phyloP scores from a whole-genome alignment of 2,113 vertebrate genomes.

The Rhineura floridana region DNA sequence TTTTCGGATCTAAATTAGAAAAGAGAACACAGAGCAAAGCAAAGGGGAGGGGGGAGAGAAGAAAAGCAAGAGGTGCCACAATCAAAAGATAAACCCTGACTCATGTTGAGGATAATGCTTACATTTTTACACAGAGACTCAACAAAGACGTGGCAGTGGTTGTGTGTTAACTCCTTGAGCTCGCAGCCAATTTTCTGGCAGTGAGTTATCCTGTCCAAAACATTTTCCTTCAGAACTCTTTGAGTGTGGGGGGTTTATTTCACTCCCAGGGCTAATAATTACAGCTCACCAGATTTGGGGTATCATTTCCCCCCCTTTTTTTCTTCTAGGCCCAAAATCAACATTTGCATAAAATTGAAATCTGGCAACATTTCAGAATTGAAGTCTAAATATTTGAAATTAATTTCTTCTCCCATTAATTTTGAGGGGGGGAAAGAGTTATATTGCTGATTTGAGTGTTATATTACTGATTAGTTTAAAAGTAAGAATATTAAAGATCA shows the following conservation, averaged over 20 bases:
- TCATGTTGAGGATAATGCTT: conserved; percentile 6
- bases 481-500: not conserved
- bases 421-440: not conserved
- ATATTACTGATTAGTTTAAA: no score
- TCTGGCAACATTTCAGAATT: not conserved
- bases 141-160: not conserved
- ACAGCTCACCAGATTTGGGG: no score
- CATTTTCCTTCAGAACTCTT: not conserved
- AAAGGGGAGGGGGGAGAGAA: not conserved
- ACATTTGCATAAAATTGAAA: not conserved
- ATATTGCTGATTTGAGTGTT: not conserved
- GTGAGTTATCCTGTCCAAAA: not conserved
- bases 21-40: not conserved
- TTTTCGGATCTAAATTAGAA: conserved; percentile 28
- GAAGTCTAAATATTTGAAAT: not conserved
- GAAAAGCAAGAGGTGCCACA: conserved; percentile 13
- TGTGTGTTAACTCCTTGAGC: not conserved
- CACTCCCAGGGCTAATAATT: not conserved
- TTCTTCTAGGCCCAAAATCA: not conserved
- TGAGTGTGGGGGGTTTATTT: not conserved
- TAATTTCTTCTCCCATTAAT: not conserved
- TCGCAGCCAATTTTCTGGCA: not conserved
- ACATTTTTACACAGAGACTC: not conserved
- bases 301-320: no score
- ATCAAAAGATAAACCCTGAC: conserved; percentile 26